phyloP scores from a whole-genome alignment of 2,888 invertebrate species.

The Theodoxus fluviatilis region DNA sequence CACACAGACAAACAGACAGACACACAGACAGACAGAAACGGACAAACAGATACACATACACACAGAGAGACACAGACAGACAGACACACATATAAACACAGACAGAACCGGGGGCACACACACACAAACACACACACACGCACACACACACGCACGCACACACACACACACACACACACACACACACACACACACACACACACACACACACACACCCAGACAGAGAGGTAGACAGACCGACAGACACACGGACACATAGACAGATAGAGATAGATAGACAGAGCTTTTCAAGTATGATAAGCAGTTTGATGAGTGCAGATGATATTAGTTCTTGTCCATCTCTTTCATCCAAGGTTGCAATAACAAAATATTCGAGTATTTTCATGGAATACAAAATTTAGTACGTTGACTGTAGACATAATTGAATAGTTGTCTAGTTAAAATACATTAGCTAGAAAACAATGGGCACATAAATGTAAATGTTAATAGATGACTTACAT shows the following conservation, averaged over 20 bases:
- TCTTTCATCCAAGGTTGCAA: too few species aligned
- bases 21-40: constrained; percentile 1
- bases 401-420: too few species aligned
- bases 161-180: constrained; percentile 24
- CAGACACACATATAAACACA: neutral
- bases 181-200: constrained; percentile 24
- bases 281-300: too few species aligned
- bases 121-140: neutral
- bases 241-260: neutral
- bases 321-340: too few species aligned
- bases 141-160: neutral
- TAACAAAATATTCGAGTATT: too few species aligned
- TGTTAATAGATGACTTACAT: too few species aligned
- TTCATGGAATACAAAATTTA: too few species aligned
- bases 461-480: too few species aligned
- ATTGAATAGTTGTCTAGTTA: too few species aligned
- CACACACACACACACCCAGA: constrained; percentile 20
- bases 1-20: neutral
- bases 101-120: neutral
- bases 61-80: neutral
- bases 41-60: constrained; percentile 4
- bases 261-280: neutral
- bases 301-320: too few species aligned
- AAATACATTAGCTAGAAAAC: too few species aligned
- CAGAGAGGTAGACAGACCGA: neutral